Percentiles rank a stretch among this genome's conserved stretches.
These are phyloP conservation scores for Euphydryas editha DNA, from an alignment of 2,888 invertebrate genomes.

Conservation along the genomic window DNA sequence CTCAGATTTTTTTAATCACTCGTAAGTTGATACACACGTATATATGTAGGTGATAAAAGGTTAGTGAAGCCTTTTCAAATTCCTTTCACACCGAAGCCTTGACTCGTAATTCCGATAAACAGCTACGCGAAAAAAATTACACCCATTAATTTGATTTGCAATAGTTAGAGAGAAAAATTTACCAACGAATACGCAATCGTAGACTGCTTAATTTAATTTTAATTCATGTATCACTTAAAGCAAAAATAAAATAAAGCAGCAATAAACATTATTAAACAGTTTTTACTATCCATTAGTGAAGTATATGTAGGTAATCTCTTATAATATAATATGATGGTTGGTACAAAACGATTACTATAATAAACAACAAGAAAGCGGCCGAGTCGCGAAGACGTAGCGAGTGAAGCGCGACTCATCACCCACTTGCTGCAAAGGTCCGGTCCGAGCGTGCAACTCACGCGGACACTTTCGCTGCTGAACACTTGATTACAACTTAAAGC, in stretches of 20 bases:
- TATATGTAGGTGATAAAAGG: slow-evolving; percentile 26
- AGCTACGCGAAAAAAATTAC: slow-evolving; percentile 29
- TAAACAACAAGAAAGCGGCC: slow-evolving; percentile 55
- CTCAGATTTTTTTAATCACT: slow-evolving; percentile 30
- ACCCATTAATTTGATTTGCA: slow-evolving; percentile 48
- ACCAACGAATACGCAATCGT: slow-evolving; percentile 1
- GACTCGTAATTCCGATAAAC: slow-evolving; percentile 41
- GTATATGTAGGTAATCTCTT: slow-evolving; percentile 52
- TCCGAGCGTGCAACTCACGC: slow-evolving; percentile 39
- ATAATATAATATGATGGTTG: slow-evolving; percentile 51
- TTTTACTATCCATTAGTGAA: slow-evolving; percentile 55
- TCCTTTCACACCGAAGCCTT: slow-evolving; percentile 39
- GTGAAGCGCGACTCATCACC: slow-evolving; percentile 72
- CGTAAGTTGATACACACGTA: slow-evolving; percentile 21
- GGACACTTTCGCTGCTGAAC: slow-evolving; percentile 66
- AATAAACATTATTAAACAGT: slow-evolving; percentile 31
- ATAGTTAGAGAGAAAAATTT: slow-evolving; percentile 50
- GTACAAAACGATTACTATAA: slow-evolving; percentile 56
- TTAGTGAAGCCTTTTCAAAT: slow-evolving; percentile 39
- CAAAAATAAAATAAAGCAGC: slow-evolving; percentile 26
- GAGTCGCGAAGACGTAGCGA: slow-evolving; percentile 57
- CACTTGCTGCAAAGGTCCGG: slow-evolving; percentile 54
- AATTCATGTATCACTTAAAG: neutral
- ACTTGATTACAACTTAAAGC: slow-evolving; percentile 32
- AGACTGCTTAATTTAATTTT: neutral